phyloP scores from a whole-genome alignment of 1,140 invertebrate genomes.

The Episyrphus balteatus region DNA sequence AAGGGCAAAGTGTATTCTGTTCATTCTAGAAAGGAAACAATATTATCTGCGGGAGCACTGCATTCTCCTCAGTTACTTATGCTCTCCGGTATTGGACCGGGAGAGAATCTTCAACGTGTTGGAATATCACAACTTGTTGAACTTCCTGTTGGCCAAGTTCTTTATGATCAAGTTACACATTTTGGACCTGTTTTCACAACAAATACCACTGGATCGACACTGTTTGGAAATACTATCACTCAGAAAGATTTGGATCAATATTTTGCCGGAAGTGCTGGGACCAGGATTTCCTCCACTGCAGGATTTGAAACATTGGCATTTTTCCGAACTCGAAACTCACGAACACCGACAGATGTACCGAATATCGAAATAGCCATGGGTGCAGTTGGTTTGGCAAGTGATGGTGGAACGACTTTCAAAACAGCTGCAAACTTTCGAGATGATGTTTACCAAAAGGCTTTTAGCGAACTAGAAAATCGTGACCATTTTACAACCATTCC shows the following conservation, averaged over 20 bases:
- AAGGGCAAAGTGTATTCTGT: constrained; percentile 48
- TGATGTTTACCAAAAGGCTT: constrained; percentile 47
- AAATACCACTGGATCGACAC: constrained; percentile 18
- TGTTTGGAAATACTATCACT: constrained; percentile 9
- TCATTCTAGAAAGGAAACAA: constrained; percentile 58
- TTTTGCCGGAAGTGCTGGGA: constrained; percentile 17
- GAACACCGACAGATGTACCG: constrained; percentile 41
- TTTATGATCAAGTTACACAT: constrained; percentile 66
- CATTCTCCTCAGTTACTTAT: too few species aligned
- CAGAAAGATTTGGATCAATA: constrained; percentile 13
- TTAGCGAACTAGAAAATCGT: constrained; percentile 41
- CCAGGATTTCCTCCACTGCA: constrained; percentile 31
- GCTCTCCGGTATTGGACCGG: constrained; percentile 69
- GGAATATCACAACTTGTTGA: constrained; percentile 52
- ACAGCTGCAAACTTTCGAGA: constrained; percentile 44
- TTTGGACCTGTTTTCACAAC: constrained; percentile 62
- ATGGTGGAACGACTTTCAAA: constrained; percentile 47
- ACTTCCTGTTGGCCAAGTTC: constrained; percentile 59
- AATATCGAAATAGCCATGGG: constrained; percentile 52
- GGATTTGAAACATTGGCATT: constrained; percentile 56
- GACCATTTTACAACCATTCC: constrained; percentile 56
- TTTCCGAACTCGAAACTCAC: constrained; percentile 46
- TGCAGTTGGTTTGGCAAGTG: constrained; percentile 45
- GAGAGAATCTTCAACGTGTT: constrained; percentile 49
- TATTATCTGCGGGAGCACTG: constrained; percentile 60